Conservation (phyloP, 2,888 invertebrate species). For the Dryobotodes eremita region DNA sequence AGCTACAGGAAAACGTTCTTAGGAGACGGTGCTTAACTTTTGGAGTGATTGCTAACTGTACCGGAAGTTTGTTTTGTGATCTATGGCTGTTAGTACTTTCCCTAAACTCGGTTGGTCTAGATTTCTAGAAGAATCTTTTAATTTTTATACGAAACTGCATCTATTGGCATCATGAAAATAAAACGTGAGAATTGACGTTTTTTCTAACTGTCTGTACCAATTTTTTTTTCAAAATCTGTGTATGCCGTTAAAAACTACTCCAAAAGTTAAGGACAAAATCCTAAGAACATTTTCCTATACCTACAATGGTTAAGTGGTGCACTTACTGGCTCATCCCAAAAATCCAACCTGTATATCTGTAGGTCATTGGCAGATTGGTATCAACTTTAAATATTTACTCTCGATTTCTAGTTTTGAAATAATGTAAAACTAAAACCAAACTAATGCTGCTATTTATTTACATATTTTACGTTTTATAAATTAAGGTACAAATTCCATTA, state of each 20-base stretch:
- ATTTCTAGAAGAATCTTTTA: neutral
- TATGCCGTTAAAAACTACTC: neutral
- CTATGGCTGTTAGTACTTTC: neutral
- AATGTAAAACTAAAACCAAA: conserved; percentile 6
- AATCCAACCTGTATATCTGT: neutral
- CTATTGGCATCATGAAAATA: neutral
- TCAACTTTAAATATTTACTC: conserved; percentile 13
- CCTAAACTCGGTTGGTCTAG: no score
- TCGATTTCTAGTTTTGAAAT: conserved; percentile 1
- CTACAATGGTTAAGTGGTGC: neutral
- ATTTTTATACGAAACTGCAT: neutral
- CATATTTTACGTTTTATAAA: conserved; percentile 6
- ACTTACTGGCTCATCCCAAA: neutral
- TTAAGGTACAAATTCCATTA: neutral
- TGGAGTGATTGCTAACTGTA: neutral
- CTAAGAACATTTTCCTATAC: neutral
- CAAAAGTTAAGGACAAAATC: neutral
- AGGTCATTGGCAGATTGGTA: conserved; percentile 38
- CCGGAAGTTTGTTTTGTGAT: neutral
- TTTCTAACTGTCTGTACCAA: neutral
- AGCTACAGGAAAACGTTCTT: neutral
- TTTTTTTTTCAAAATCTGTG: accelerated
- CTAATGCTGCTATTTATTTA: neutral
- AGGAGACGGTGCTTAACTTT: no score
- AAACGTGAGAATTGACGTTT: neutral